These are phyloP conservation scores for Platypus cylindrus DNA, from an alignment of 2,888 invertebrate species.

Conservation along the genomic window DNA sequence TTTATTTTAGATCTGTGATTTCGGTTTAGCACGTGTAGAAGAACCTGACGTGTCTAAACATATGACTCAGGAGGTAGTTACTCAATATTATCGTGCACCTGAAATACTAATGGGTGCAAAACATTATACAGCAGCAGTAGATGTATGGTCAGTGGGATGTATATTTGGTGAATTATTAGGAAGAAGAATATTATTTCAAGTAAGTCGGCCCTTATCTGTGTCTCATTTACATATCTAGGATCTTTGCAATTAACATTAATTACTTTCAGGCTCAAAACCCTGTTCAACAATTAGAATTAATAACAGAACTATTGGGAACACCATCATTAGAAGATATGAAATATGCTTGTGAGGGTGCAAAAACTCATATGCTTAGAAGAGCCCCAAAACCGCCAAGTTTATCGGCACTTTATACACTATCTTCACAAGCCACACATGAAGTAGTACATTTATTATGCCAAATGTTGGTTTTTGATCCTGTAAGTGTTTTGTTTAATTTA, in stretches of 20 bases:
- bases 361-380: slow-evolving; percentile 78
- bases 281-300: slow-evolving; percentile 92
- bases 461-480: slow-evolving; percentile 98
- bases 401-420: slow-evolving; percentile 80
- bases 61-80: slow-evolving; percentile 99
- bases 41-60: slow-evolving; percentile 86
- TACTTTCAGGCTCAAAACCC: slow-evolving; percentile 90
- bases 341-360: slow-evolving; percentile 91
- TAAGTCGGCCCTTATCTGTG: slow-evolving; percentile 3
- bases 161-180: slow-evolving; percentile 97
- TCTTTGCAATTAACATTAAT: no score
- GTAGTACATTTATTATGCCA: slow-evolving; percentile 93
- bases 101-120: slow-evolving; percentile 98
- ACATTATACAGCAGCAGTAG: slow-evolving; percentile 92
- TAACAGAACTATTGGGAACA: slow-evolving; percentile 93
- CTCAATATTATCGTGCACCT: slow-evolving; percentile 98
- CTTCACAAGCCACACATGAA: slow-evolving; percentile 88
- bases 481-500: slow-evolving; percentile 37
- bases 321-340: slow-evolving; percentile 93
- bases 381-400: slow-evolving; percentile 81
- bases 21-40: slow-evolving; percentile 94
- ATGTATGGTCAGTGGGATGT: slow-evolving; percentile 99
- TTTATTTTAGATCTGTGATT: slow-evolving; percentile 81
- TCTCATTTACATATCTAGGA: no score
- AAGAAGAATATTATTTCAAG: slow-evolving; percentile 88